A percentile compares a stretch with the other conserved stretches of the same genome.
phyloP scores from a whole-genome alignment of 1,140 invertebrate genomes.

The Panulirus ornatus region DNA sequence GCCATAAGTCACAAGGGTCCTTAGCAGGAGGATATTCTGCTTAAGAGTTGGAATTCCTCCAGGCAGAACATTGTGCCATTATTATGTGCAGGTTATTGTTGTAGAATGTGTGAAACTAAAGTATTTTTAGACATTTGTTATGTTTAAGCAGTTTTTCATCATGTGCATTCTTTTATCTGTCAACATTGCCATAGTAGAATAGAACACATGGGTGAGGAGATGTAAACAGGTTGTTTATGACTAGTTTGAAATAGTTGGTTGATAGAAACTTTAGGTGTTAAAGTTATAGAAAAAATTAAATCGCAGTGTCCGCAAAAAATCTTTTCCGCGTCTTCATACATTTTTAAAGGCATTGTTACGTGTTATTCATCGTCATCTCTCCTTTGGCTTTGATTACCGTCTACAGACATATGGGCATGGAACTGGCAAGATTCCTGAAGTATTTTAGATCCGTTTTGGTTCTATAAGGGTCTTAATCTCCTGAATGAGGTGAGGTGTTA shows the following conservation, averaged over 20 bases:
- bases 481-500: no score
- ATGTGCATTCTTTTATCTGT: neutral
- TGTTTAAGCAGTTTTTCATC: neutral
- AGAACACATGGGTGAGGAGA: neutral
- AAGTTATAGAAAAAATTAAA: neutral
- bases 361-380: no score
- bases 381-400: no score
- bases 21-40: neutral
- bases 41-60: neutral
- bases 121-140: neutral
- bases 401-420: no score
- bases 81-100: neutral
- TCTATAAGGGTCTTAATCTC: no score
- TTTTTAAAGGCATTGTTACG: no score
- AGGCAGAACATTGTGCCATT: neutral
- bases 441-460: no score
- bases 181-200: neutral
- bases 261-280: neutral
- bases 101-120: neutral
- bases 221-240: neutral
- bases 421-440: no score
- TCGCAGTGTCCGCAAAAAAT: no score
- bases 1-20: neutral
- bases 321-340: no score
- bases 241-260: neutral